phyloP scores from a whole-genome alignment of 2,888 invertebrate species.

The Dryobota labecula region DNA sequence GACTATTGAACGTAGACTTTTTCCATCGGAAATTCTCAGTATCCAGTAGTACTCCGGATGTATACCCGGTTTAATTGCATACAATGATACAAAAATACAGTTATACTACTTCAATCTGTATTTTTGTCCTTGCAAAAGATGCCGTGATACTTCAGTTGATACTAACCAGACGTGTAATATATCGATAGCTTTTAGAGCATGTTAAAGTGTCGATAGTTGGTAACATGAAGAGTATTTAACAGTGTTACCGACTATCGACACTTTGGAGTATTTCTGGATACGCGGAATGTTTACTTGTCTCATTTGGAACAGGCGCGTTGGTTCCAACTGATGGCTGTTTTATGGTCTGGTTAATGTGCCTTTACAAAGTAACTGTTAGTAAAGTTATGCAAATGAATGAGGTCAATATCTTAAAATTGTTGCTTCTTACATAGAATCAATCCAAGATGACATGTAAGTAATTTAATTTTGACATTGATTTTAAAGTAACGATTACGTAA shows the following conservation, averaged over 20 bases:
- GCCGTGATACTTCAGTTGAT: background rate
- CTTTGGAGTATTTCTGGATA: constrained; percentile 58
- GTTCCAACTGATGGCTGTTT: constrained; percentile 47
- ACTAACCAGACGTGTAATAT: constrained; percentile 45
- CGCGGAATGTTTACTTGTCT: constrained; percentile 58
- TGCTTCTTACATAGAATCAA: background rate
- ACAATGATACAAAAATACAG: constrained; percentile 22
- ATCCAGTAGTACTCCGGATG: constrained; percentile 7
- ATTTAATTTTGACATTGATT: too few species aligned
- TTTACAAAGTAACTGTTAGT: constrained; percentile 36
- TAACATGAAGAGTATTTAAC: too few species aligned
- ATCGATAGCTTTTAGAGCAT: constrained; percentile 37
- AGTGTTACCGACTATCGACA: constrained; percentile 48
- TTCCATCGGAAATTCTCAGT: constrained; percentile 12
- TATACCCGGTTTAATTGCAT: constrained; percentile 12
- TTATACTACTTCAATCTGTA: background rate
- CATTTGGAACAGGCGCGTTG: constrained; percentile 52
- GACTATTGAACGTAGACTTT: constrained; percentile 3
- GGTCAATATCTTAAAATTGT: constrained; percentile 1
- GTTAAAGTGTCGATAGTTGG: too few species aligned
- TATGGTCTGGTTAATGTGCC: constrained; percentile 46
- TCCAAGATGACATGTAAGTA: too few species aligned
- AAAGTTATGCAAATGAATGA: constrained; percentile 39
- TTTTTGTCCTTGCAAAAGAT: constrained; percentile 10
- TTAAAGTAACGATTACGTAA: too few species aligned